phyloP scores from a whole-genome alignment of 64 coral and sea anemone species.

The Trachythela sp. region DNA sequence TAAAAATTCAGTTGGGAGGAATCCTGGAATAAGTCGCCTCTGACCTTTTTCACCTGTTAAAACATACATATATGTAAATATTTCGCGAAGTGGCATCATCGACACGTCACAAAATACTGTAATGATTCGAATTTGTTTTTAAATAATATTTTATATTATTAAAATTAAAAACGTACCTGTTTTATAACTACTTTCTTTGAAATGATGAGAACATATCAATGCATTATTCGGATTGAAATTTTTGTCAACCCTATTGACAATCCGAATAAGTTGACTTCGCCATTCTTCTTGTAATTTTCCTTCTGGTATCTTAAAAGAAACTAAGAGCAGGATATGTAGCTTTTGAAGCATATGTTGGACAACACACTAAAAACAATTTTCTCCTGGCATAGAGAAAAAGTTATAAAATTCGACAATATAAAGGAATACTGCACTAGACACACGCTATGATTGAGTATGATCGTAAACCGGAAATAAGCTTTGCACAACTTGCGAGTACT shows the following conservation, averaged over 20 bases:
- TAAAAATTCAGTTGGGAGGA: not conserved
- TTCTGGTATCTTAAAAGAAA: not conserved
- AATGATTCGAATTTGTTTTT: not conserved
- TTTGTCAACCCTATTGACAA: not conserved
- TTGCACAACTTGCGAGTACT: not conserved
- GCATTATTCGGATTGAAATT: not conserved
- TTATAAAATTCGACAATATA: not conserved
- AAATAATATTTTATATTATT: no score
- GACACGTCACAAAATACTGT: not conserved
- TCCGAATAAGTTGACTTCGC: not conserved
- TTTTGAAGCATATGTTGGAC: not conserved
- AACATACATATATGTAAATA: not conserved
- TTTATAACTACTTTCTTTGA: slow-evolving; percentile 4
- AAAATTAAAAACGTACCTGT: not conserved
- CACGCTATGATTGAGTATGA: not conserved
- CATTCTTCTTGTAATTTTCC: not conserved
- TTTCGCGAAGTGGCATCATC: no score
- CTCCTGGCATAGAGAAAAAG: not conserved
- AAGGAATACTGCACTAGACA: no score
- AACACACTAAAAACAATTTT: not conserved
- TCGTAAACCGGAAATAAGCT: not conserved
- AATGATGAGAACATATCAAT: not conserved
- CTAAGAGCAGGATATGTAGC: not conserved
- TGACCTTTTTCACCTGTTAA: not conserved
- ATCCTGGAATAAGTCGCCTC: not conserved